Evolutionary conservation across 2,888 invertebrate genomes (phyloP).

Genomic region (Listrodromus nycthemerus): DNA sequence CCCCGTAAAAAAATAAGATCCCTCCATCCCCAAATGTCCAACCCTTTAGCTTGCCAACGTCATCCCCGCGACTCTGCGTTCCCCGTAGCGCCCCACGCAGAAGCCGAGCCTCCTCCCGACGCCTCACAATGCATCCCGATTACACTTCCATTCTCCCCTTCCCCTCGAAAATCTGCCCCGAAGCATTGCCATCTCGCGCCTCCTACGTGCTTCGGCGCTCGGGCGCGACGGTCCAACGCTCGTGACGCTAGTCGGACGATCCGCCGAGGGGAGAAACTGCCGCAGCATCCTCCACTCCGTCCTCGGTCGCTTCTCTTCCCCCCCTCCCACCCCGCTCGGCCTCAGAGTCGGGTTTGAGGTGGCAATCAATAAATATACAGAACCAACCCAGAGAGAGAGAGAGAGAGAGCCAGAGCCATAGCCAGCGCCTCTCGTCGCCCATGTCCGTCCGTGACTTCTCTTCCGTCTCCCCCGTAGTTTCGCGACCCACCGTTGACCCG

Average conservation of each 20-base stretch:
- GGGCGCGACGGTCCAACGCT: slow-evolving; percentile 39
- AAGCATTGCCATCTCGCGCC: too few species aligned
- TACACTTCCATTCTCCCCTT: too few species aligned
- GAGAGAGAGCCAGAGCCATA: slow-evolving; percentile 26
- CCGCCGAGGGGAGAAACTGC: slow-evolving; percentile 65
- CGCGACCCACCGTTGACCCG: slow-evolving; percentile 62
- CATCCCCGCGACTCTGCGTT: too few species aligned
- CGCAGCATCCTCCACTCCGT: slow-evolving; percentile 52
- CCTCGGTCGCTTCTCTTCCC: slow-evolving; percentile 36
- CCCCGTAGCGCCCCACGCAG: too few species aligned
- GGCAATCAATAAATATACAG: slow-evolving; percentile 85
- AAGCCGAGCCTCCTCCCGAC: too few species aligned
- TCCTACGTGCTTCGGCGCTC: slow-evolving; percentile 10
- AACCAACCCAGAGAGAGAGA: slow-evolving; percentile 72
- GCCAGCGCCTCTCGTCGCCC: slow-evolving; percentile 71
- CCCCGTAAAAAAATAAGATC: too few species aligned
- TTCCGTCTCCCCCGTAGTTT: slow-evolving; percentile 67
- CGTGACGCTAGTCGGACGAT: slow-evolving; percentile 37
- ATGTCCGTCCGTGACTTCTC: slow-evolving; percentile 65
- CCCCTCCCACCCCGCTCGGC: slow-evolving; percentile 11
- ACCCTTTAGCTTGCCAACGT: too few species aligned
- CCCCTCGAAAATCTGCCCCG: too few species aligned
- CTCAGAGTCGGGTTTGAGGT: slow-evolving; percentile 77
- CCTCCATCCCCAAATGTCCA: too few species aligned
- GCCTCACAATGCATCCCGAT: too few species aligned